phyloP scores from a whole-genome alignment of 2,888 invertebrate species.

The Callinectes sapidus region DNA sequence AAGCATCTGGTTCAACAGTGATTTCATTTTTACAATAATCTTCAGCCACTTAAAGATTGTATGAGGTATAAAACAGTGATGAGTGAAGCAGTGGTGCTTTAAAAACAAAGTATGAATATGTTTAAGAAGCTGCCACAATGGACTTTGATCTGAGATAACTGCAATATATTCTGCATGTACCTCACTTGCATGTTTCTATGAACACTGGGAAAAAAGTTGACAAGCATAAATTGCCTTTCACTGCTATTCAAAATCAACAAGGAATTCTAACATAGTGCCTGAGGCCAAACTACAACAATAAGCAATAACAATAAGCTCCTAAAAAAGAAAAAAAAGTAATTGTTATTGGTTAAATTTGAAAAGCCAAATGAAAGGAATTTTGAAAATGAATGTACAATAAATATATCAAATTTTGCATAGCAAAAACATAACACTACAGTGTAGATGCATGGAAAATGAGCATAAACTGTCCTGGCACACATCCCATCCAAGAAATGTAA shows the following conservation, averaged over 20 bases:
- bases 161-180: not conserved
- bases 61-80: not conserved
- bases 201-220: not conserved
- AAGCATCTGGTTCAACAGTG: too few species aligned
- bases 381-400: not conserved
- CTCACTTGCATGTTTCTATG: not conserved
- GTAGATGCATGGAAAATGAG: not conserved
- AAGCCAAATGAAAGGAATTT: not conserved
- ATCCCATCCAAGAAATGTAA: not conserved
- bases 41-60: not conserved
- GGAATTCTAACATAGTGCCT: not conserved
- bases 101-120: not conserved
- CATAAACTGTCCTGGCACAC: not conserved
- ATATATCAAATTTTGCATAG: not conserved
- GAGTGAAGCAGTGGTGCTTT: not conserved
- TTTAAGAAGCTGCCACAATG: not conserved
- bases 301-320: not conserved
- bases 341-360: not conserved
- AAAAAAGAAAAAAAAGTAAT: not conserved
- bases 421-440: not conserved
- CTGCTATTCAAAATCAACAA: not conserved
- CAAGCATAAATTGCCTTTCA: not conserved
- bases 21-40: not conserved
- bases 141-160: not conserved
- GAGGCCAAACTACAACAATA: conserved; percentile 16